Conservation (phyloP, 2,113 vertebrate species). For the Macquaria ambigua region DNA sequence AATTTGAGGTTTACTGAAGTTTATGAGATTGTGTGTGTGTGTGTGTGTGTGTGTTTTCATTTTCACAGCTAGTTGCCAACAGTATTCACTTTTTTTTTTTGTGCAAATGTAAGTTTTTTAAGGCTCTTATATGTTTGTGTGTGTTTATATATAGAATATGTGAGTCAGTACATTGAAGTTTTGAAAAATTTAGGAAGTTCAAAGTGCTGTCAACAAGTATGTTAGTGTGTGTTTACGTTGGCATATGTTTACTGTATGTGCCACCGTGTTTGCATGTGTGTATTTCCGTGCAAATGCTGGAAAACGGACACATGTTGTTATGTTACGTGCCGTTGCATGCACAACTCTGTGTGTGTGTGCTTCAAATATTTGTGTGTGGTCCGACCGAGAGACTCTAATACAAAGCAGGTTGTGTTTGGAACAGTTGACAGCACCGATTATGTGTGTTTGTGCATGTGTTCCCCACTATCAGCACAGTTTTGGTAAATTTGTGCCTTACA, state of each 20-base stretch:
- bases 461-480: constrained; percentile 16
- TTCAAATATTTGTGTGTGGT: constrained; percentile 65
- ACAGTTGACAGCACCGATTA: constrained; percentile 6
- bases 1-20: constrained; percentile 43
- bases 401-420: constrained; percentile 68
- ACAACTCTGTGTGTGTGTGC: constrained; percentile 6
- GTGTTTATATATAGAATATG: constrained; percentile 4
- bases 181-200: constrained; percentile 37
- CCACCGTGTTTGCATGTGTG: constrained; percentile 34
- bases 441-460: background rate
- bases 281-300: constrained; percentile 35
- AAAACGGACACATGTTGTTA: constrained; percentile 19
- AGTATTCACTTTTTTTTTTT: background rate
- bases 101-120: constrained; percentile 35
- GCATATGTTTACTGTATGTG: constrained; percentile 38
- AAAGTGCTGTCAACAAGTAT: constrained; percentile 44
- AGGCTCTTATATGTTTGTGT: constrained; percentile 32
- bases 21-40: constrained; percentile 45
- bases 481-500: constrained; percentile 2
- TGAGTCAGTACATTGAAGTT: background rate
- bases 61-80: constrained; percentile 35
- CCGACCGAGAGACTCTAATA: constrained; percentile 41
- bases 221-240: constrained; percentile 37
- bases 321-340: constrained; percentile 14
- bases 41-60: constrained; percentile 32